A percentile compares a stretch with the other conserved stretches of the same genome.
Evolutionary conservation across 2,888 invertebrate genomes (phyloP).

Genomic region (Siphlonurus alternatus): DNA sequence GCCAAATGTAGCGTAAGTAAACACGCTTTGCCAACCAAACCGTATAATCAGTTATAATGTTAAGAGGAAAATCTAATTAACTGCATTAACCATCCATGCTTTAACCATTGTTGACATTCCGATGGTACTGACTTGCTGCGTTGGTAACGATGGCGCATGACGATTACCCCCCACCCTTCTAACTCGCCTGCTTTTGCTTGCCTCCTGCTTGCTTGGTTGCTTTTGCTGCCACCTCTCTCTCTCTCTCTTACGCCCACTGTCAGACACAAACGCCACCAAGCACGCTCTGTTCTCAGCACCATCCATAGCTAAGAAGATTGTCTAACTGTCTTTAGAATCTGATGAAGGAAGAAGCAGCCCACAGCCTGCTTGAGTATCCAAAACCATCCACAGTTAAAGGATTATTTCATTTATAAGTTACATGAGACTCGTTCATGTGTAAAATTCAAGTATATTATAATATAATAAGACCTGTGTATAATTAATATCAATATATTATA

Average conservation of each 20-base stretch:
- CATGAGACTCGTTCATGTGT: background rate
- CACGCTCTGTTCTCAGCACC: background rate
- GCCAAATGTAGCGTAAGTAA: slow-evolving; percentile 3
- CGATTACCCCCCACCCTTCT: background rate
- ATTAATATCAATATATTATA: no score
- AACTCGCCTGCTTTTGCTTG: background rate
- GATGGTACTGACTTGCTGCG: background rate
- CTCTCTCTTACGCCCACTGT: background rate
- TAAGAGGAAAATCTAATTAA: slow-evolving; percentile 3
- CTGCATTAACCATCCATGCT: slow-evolving; percentile 3
- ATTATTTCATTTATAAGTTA: background rate
- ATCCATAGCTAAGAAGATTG: background rate
- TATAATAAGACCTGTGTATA: no score
- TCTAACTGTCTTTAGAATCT: background rate
- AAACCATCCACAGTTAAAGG: background rate
- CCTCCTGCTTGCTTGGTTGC: no score
- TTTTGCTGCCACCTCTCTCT: no score
- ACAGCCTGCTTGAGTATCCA: no score
- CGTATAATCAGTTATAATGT: slow-evolving; percentile 1
- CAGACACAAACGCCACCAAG: background rate
- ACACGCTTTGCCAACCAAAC: slow-evolving; percentile 2
- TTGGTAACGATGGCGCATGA: background rate
- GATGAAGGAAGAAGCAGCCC: background rate
- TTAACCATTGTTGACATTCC: slow-evolving; percentile 4
- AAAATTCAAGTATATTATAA: background rate